Evolutionary conservation across 1,140 invertebrate species (phyloP).

Genomic region (Papilio polytes): DNA sequence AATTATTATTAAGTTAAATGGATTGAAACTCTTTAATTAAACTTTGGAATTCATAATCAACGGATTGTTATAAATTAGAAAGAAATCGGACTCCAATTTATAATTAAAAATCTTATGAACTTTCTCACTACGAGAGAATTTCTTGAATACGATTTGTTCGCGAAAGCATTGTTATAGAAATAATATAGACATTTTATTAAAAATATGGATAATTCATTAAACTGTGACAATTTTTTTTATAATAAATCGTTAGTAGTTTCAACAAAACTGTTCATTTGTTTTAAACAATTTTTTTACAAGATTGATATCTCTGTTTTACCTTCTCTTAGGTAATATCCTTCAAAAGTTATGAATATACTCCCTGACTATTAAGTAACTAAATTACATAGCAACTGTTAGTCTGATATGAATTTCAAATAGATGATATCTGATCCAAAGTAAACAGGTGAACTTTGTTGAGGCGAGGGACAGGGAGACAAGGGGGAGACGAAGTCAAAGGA

Average conservation of each 20-base stretch:
- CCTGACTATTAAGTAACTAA: slow-evolving; percentile 11
- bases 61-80: slow-evolving; percentile 16
- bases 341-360: background rate
- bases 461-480: background rate
- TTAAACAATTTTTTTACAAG: no score
- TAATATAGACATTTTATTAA: background rate
- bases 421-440: slow-evolving; percentile 17
- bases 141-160: background rate
- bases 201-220: no score
- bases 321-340: no score
- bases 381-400: background rate
- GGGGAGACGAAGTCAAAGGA: background rate
- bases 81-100: background rate
- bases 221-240: no score
- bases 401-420: slow-evolving; percentile 9
- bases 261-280: no score
- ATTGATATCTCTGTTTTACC: no score
- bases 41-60: background rate
- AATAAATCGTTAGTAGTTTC: no score
- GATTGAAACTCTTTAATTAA: background rate
- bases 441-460: background rate
- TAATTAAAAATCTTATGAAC: slow-evolving; percentile 20
- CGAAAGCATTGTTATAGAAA: background rate
- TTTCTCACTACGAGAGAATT: background rate
- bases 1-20: background rate